Evolutionary conservation across 2,797 vertebrate genomes (phyloP).

Genomic region (Lacerta bilineata): DNA sequence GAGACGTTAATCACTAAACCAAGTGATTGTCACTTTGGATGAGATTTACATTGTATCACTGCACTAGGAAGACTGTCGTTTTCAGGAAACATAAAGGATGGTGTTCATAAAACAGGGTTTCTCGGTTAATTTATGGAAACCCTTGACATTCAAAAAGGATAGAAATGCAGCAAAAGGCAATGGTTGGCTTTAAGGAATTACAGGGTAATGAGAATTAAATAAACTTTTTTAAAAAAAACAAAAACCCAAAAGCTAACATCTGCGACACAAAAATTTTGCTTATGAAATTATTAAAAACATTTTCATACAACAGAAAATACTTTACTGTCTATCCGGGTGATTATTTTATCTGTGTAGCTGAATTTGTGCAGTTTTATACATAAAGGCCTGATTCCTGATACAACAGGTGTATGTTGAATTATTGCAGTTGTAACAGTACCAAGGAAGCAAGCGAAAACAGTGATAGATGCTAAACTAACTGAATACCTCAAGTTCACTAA

Average conservation of each 20-base stretch:
- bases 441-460: slow-evolving; percentile 82
- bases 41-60: slow-evolving; percentile 54
- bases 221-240: slow-evolving; percentile 21
- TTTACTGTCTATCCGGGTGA: slow-evolving; percentile 55
- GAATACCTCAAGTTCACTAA: slow-evolving; percentile 78
- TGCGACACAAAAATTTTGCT: slow-evolving; percentile 61
- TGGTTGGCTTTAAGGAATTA: slow-evolving; percentile 52
- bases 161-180: slow-evolving; percentile 54
- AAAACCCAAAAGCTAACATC: slow-evolving; percentile 34
- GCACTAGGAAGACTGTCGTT: slow-evolving; percentile 53
- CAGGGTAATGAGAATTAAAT: slow-evolving; percentile 64
- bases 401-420: slow-evolving; percentile 83
- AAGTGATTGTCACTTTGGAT: slow-evolving; percentile 56
- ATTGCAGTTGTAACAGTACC: slow-evolving; percentile 87
- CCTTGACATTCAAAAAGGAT: slow-evolving; percentile 65
- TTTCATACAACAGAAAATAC: slow-evolving; percentile 57
- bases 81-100: slow-evolving; percentile 62
- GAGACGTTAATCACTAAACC: slow-evolving; percentile 56
- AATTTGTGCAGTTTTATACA: slow-evolving; percentile 72
- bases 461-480: slow-evolving; percentile 78
- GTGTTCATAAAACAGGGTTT: slow-evolving; percentile 52
- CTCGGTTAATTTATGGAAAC: slow-evolving; percentile 40
- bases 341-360: slow-evolving; percentile 67
- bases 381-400: slow-evolving; percentile 82
- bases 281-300: slow-evolving; percentile 72